A percentile compares a stretch with the other conserved stretches of the same genome.
Conservation (phyloP, 2,113 vertebrate species). For the Sorex fumeus region DNA sequence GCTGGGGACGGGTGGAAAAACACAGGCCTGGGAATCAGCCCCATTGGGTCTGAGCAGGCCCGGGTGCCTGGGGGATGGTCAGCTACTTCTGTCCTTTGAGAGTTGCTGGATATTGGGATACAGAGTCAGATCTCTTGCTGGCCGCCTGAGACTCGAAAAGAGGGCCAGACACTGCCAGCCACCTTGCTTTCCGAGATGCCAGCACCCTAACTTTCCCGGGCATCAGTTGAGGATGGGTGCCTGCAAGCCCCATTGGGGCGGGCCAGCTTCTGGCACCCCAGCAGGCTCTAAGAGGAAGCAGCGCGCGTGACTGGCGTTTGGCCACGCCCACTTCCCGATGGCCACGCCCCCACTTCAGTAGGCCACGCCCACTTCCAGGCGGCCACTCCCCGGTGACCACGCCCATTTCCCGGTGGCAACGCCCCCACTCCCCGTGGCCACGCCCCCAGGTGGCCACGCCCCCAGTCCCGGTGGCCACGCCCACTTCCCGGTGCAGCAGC, state of each 20-base stretch:
- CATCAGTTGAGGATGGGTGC: neutral
- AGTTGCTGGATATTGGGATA: neutral
- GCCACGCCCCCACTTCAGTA: too few species aligned
- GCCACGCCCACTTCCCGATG: conserved; percentile 5
- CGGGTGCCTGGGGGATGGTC: too few species aligned
- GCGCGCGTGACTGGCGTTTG: neutral
- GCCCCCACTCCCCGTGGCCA: too few species aligned
- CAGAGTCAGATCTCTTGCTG: neutral
- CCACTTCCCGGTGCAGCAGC: too few species aligned
- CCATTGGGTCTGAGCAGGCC: neutral
- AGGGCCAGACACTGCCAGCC: neutral
- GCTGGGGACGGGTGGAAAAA: neutral
- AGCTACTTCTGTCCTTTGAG: neutral
- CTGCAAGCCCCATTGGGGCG: neutral
- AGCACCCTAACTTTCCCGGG: neutral
- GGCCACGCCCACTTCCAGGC: too few species aligned
- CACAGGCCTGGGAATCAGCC: rapidly evolving
- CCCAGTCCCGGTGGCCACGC: too few species aligned
- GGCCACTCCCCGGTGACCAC: neutral
- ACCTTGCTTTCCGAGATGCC: neutral
- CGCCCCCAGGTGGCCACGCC: too few species aligned
- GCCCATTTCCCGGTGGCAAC: too few species aligned
- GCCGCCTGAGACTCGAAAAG: neutral
- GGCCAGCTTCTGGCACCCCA: neutral
- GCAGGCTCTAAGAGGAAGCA: neutral